phyloP scores from a whole-genome alignment of 2,797 vertebrate species.

The Pseudochaenichthys georgianus region DNA sequence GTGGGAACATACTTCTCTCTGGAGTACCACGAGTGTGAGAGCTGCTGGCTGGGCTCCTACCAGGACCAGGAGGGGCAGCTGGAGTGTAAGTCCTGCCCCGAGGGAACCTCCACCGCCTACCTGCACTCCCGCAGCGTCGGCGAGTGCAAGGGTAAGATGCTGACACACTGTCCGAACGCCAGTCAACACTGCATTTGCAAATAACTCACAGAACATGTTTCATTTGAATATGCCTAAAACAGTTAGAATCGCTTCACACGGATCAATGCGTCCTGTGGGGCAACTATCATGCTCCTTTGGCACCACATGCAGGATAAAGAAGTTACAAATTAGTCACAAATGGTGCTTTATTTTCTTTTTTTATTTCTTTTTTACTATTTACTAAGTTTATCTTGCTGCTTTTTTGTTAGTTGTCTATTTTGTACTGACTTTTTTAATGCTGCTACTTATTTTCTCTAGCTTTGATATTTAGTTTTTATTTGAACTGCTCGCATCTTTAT shows the following conservation, averaged over 20 bases:
- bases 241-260: neutral
- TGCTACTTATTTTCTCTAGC: no score
- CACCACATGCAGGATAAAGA: neutral
- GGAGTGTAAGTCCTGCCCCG: conserved; percentile 93
- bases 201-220: neutral
- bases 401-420: neutral
- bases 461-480: no score
- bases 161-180: neutral
- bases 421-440: no score
- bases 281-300: neutral
- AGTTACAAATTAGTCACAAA: neutral
- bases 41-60: conserved; percentile 94
- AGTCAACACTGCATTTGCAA: neutral
- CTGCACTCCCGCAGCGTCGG: conserved; percentile 92
- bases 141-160: conserved; percentile 92
- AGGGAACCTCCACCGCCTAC: conserved; percentile 92
- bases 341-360: neutral
- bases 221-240: neutral
- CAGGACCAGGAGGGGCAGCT: conserved; percentile 96
- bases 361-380: neutral
- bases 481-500: no score
- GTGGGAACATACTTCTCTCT: conserved; percentile 95
- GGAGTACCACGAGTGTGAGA: conserved; percentile 92
- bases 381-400: neutral
- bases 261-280: neutral